phyloP scores from a whole-genome alignment of 2,888 invertebrate genomes.

The Magallana nippona region DNA sequence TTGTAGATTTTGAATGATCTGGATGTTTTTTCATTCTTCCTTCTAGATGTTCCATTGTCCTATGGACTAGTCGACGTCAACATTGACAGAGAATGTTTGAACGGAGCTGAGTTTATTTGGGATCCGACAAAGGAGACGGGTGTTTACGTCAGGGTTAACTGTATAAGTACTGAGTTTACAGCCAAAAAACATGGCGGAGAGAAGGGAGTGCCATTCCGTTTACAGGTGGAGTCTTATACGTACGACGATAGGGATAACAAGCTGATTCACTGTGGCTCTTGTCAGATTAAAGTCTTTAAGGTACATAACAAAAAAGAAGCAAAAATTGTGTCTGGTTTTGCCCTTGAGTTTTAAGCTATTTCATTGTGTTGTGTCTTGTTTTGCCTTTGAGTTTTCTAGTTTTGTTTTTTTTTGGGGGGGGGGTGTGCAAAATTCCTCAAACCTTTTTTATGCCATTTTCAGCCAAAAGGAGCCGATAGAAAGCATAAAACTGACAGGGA shows the following conservation, averaged over 20 bases:
- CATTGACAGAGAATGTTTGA: constrained; percentile 86
- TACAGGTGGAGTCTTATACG: constrained; percentile 94
- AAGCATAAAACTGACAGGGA: constrained; percentile 98
- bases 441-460: constrained; percentile 71
- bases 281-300: constrained; percentile 94
- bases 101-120: constrained; percentile 94
- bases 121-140: constrained; percentile 98
- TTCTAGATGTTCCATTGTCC: constrained; percentile 92
- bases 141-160: constrained; percentile 94
- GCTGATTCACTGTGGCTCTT: constrained; percentile 95
- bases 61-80: constrained; percentile 93
- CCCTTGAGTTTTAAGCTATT: neutral
- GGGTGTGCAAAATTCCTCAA: no score
- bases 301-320: constrained; percentile 68
- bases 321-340: neutral
- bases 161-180: constrained; percentile 98
- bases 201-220: constrained; percentile 97
- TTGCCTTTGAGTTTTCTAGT: no score
- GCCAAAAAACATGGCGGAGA: constrained; percentile 98
- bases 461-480: constrained; percentile 96
- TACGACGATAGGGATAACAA: constrained; percentile 80
- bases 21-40: no score
- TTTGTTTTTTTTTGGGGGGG: no score
- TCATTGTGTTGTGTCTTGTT: neutral
- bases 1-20: no score